Evolutionary conservation across 2,888 invertebrate species (phyloP).

Genomic region (Beris chalybata): DNA sequence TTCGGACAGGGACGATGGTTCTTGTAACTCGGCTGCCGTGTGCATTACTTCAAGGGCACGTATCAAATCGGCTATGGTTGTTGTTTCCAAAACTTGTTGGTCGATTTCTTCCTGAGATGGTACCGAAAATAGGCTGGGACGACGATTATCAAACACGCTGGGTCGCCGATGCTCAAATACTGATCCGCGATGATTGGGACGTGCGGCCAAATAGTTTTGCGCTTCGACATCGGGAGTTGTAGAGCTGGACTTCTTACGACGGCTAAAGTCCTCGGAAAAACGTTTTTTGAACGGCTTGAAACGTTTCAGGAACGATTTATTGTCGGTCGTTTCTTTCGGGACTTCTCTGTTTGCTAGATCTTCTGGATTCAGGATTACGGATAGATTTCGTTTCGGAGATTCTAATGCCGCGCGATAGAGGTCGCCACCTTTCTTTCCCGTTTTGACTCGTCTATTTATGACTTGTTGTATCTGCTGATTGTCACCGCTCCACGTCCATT

Average conservation of each 20-base stretch:
- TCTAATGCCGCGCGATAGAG: constrained; percentile 43
- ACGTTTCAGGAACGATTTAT: constrained; percentile 46
- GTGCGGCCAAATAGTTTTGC: constrained; percentile 34
- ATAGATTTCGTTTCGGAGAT: constrained; percentile 40
- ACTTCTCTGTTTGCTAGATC: constrained; percentile 41
- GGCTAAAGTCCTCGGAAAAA: constrained; percentile 46
- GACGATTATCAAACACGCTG: constrained; percentile 22
- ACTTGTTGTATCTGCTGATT: constrained; percentile 55
- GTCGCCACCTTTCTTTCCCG: constrained; percentile 44
- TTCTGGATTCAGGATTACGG: constrained; percentile 44
- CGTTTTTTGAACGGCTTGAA: constrained; percentile 53
- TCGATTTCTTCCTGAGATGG: constrained; percentile 48
- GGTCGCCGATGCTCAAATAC: constrained; percentile 24
- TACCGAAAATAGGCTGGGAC: constrained; percentile 46
- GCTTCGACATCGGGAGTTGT: constrained; percentile 25
- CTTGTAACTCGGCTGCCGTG: constrained; percentile 49
- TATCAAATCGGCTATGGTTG: constrained; percentile 79
- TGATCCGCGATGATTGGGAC: constrained; percentile 11
- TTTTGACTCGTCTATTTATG: constrained; percentile 50
- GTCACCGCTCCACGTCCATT: constrained; percentile 57
- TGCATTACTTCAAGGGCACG: constrained; percentile 75
- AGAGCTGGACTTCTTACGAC: constrained; percentile 35
- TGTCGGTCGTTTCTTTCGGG: constrained; percentile 1
- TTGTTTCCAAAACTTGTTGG: constrained; percentile 70
- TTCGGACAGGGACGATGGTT: neutral